These are phyloP conservation scores for Leucoraja erinaceus DNA, from an alignment of 2,113 vertebrate genomes.

Conservation along the genomic window DNA sequence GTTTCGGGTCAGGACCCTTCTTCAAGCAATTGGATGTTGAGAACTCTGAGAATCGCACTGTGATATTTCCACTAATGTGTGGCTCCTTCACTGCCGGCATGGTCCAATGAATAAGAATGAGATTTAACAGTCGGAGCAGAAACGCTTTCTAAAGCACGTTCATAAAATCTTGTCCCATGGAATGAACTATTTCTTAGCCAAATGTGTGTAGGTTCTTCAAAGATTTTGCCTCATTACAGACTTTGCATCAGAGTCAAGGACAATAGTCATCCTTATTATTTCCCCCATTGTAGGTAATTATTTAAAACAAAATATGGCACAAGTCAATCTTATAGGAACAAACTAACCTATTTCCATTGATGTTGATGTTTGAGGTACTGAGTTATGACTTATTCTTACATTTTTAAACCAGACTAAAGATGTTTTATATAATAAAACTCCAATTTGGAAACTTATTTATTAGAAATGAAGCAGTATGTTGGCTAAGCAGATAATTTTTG, in stretches of 20 bases:
- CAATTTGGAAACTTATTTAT: constrained; percentile 33
- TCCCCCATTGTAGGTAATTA: background rate
- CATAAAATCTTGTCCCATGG: background rate
- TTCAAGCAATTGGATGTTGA: background rate
- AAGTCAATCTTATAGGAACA: background rate
- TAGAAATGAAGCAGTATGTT: background rate
- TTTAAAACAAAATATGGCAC: constrained; percentile 9
- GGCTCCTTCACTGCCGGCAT: too few species aligned
- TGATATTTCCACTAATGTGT: background rate
- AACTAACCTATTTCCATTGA: background rate
- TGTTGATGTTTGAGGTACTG: constrained; percentile 3
- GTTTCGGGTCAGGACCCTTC: too few species aligned
- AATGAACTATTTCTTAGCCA: background rate
- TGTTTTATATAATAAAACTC: constrained; percentile 27
- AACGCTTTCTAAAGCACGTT: constrained; percentile 3
- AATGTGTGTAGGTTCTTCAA: background rate
- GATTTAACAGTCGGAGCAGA: background rate
- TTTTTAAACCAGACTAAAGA: constrained; percentile 31
- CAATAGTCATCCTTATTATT: background rate
- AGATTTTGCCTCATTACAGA: too few species aligned
- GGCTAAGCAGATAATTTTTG: background rate
- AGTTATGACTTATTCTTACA: background rate
- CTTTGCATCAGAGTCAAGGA: too few species aligned
- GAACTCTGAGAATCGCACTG: background rate
- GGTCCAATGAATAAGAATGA: background rate